A percentile compares a stretch with the other conserved stretches of the same genome.
Evolutionary conservation across 2,888 invertebrate species (phyloP).

Genomic region (Tetramorium bicarinatum): DNA sequence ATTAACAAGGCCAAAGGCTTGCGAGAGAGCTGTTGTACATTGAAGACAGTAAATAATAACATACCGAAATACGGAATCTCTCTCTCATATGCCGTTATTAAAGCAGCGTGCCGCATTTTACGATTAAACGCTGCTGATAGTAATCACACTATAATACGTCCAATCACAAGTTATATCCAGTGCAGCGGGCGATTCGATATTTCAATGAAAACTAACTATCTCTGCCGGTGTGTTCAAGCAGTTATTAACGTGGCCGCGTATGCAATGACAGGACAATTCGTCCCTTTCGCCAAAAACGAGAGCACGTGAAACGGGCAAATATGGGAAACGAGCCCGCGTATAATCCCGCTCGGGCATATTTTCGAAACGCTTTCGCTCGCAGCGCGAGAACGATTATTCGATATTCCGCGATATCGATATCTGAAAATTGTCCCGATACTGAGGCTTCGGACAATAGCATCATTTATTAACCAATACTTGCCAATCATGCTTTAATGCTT

Average conservation of each 20-base stretch:
- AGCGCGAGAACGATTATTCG: constrained; percentile 28
- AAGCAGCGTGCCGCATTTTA: constrained; percentile 26
- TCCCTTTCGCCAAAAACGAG: constrained; percentile 65
- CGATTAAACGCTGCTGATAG: constrained; percentile 30
- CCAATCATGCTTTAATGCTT: not conserved
- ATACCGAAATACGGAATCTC: constrained; percentile 26
- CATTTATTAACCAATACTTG: constrained; percentile 8
- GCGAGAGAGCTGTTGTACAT: not conserved
- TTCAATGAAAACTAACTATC: constrained; percentile 56
- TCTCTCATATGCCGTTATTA: constrained; percentile 23
- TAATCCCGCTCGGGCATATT: constrained; percentile 54
- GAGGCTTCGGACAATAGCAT: not conserved
- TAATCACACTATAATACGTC: constrained; percentile 23
- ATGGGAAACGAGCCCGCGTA: constrained; percentile 28
- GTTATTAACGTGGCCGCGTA: constrained; percentile 58
- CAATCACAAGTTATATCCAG: constrained; percentile 38
- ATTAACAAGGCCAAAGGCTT: not conserved
- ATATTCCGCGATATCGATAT: constrained; percentile 20
- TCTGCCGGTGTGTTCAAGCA: constrained; percentile 31
- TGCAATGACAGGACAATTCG: constrained; percentile 62
- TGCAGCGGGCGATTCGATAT: constrained; percentile 34
- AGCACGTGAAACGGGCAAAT: constrained; percentile 37
- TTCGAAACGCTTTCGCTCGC: constrained; percentile 47
- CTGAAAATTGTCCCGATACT: constrained; percentile 27
- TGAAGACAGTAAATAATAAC: not conserved